A percentile compares a stretch with the other conserved stretches of the same genome.
Evolutionary conservation across 2,113 vertebrate genomes (phyloP).

Genomic region (Morone chrysops): DNA sequence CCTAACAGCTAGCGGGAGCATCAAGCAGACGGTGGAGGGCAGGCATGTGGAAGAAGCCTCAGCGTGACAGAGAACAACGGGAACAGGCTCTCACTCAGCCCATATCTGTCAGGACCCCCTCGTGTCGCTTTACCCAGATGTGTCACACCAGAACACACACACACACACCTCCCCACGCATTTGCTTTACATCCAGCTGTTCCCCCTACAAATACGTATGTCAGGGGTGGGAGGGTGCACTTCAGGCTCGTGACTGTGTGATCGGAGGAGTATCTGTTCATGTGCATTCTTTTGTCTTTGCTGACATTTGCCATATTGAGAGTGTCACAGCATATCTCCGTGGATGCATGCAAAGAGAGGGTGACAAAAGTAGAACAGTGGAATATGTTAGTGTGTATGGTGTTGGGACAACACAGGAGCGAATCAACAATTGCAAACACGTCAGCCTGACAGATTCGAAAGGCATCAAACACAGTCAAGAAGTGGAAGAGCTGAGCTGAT

Average conservation of each 20-base stretch:
- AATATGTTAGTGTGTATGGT: slow-evolving; percentile 32
- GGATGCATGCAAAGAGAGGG: slow-evolving; percentile 30
- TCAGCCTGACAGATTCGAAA: slow-evolving; percentile 15
- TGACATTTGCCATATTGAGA: slow-evolving; percentile 56
- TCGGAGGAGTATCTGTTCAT: slow-evolving; percentile 19
- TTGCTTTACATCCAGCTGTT: slow-evolving; percentile 67
- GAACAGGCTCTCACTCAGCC: slow-evolving; percentile 63
- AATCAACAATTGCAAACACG: slow-evolving; percentile 43
- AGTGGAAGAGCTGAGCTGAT: slow-evolving; percentile 12
- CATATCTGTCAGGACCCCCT: slow-evolving; percentile 71
- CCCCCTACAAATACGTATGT: slow-evolving; percentile 1
- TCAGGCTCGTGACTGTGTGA: slow-evolving; percentile 22
- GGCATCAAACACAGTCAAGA: slow-evolving; percentile 16
- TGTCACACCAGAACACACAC: slow-evolving; percentile 65
- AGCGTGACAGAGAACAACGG: slow-evolving; percentile 67
- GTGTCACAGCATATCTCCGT: slow-evolving; percentile 48
- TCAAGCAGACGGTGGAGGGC: slow-evolving; percentile 49
- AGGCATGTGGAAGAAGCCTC: slow-evolving; percentile 62
- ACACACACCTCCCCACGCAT: slow-evolving; percentile 42
- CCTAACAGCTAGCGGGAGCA: slow-evolving; percentile 54
- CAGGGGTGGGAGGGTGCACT: not conserved
- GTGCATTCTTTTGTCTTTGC: slow-evolving; percentile 33
- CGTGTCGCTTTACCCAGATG: slow-evolving; percentile 68
- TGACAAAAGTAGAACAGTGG: slow-evolving; percentile 54
- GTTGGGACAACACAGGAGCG: slow-evolving; percentile 29